Percentiles rank a stretch among this genome's conserved stretches.
Evolutionary conservation across 1,140 invertebrate genomes (phyloP).

Genomic region (Tribolium madens): DNA sequence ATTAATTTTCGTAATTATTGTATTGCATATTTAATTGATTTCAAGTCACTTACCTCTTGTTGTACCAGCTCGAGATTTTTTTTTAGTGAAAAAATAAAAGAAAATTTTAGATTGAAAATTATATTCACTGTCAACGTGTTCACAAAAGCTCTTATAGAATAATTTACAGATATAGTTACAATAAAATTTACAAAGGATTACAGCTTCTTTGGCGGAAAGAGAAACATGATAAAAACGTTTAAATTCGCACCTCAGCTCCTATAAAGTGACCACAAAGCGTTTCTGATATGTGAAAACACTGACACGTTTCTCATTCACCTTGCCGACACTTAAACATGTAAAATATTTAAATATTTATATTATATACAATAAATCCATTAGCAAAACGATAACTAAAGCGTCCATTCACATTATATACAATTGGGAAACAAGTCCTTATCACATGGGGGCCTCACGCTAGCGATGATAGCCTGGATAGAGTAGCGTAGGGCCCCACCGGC

Average conservation of each 20-base stretch:
- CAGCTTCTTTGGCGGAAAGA: slow-evolving; percentile 62
- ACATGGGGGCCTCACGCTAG: slow-evolving; percentile 62
- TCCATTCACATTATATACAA: slow-evolving; percentile 52
- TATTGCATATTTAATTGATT: not conserved
- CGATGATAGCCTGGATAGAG: slow-evolving; percentile 68
- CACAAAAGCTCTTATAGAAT: slow-evolving; percentile 63
- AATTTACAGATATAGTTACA: slow-evolving; percentile 63
- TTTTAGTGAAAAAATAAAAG: not conserved
- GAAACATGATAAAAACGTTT: slow-evolving; percentile 54
- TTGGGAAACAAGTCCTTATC: slow-evolving; percentile 42
- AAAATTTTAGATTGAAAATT: slow-evolving; percentile 58
- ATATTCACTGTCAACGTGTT: slow-evolving; percentile 63
- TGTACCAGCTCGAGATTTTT: not conserved
- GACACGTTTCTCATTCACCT: slow-evolving; percentile 56
- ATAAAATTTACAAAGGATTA: slow-evolving; percentile 57
- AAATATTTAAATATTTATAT: slow-evolving; percentile 51
- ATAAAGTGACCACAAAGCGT: slow-evolving; percentile 36
- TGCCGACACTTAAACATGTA: slow-evolving; percentile 43
- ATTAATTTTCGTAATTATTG: not conserved
- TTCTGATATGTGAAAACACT: slow-evolving; percentile 50
- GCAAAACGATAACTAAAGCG: slow-evolving; percentile 52
- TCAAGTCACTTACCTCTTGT: not conserved
- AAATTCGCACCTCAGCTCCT: slow-evolving; percentile 21
- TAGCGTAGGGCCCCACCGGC: slow-evolving; percentile 70
- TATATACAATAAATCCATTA: slow-evolving; percentile 49